Base-by-base conservation (phyloP, 2,888 invertebrate genomes). In the Thelaira solivaga region DNA sequence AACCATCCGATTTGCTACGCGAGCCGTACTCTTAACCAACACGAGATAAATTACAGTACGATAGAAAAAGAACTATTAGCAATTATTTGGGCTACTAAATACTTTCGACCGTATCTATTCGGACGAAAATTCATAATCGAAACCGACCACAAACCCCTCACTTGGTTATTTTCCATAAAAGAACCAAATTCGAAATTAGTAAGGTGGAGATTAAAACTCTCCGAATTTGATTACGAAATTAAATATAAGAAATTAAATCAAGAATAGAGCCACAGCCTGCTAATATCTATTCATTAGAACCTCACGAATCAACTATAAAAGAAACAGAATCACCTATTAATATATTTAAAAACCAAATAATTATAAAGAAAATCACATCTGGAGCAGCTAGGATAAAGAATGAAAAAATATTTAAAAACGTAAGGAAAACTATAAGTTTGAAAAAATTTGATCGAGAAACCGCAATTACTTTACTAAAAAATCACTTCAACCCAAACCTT, bases 191-290 rank as follows among this genome's bases (percentile, higher is more conserved):
- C 47, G 6, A 74, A 76, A 20, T 24, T 80, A 7, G 26, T 34
- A 20, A 39, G 71, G 16, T 78, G 75, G 81, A 61, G 71, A 61
- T 36, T 78, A 4, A 59, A 61, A 61, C 26, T 69, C 51, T n/a
- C 16, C 47, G 65, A 76, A 71, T 75, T 49, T n/a, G 74, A 76
- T 18, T 80, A 64, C 4, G 73, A 80, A 5, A 74, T 74, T 2
- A 64, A 61, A 22, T 74, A 57, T 18, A 57, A 41, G n/a, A 24
- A 39, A 0, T 26, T 13, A 57, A 41, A 41, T 76, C 72, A 2
- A n/a, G 67, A 13, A 76, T 76, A 34, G 31, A 74, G 11, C 41
- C n/a, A 6, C 39, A 64, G 49, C 36, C 51, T 18, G 4, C 24
- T 26, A 47, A 43, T 26, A 68, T 59, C 16, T 43, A 74, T 29